Evolutionary conservation across 2,113 vertebrate species (phyloP).

Genomic region (Anoplopoma fimbria): DNA sequence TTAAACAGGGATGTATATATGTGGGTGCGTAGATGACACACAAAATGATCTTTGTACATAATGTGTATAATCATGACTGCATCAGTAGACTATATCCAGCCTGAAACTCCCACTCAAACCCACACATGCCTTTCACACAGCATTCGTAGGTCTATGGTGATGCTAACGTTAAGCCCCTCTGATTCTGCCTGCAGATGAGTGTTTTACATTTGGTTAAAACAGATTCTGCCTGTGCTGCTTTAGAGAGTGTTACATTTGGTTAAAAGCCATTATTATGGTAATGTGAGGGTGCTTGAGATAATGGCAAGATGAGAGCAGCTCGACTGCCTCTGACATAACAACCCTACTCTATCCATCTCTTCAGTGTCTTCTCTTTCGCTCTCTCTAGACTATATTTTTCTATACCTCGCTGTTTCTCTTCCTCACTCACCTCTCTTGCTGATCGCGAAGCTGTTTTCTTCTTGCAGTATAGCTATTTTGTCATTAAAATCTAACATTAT

Average conservation of each 20-base stretch:
- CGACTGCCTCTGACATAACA: slow-evolving; percentile 84
- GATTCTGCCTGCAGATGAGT: slow-evolving; percentile 74
- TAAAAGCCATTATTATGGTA: slow-evolving; percentile 87
- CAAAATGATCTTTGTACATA: slow-evolving; percentile 63
- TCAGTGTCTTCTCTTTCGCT: slow-evolving; percentile 70
- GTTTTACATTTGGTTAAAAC: slow-evolving; percentile 83
- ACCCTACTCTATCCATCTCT: slow-evolving; percentile 78
- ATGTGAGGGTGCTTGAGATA: slow-evolving; percentile 85
- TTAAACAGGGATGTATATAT: slow-evolving; percentile 28
- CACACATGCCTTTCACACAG: slow-evolving; percentile 68
- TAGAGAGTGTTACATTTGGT: slow-evolving; percentile 84
- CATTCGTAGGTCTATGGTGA: slow-evolving; percentile 64
- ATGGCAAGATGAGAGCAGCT: slow-evolving; percentile 85
- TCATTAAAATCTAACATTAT: slow-evolving; percentile 66
- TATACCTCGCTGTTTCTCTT: slow-evolving; percentile 60
- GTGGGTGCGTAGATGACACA: slow-evolving; percentile 47
- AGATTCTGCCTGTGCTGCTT: slow-evolving; percentile 76
- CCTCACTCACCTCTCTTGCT: slow-evolving; percentile 65
- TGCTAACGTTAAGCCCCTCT: slow-evolving; percentile 74
- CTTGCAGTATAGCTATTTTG: slow-evolving; percentile 54
- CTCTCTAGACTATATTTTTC: slow-evolving; percentile 49
- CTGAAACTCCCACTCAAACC: slow-evolving; percentile 78
- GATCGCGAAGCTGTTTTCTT: slow-evolving; percentile 46
- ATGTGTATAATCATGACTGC: slow-evolving; percentile 67
- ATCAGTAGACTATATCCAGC: slow-evolving; percentile 63